phyloP scores from a whole-genome alignment of 2,113 vertebrate genomes.

The Hassar affinis region DNA sequence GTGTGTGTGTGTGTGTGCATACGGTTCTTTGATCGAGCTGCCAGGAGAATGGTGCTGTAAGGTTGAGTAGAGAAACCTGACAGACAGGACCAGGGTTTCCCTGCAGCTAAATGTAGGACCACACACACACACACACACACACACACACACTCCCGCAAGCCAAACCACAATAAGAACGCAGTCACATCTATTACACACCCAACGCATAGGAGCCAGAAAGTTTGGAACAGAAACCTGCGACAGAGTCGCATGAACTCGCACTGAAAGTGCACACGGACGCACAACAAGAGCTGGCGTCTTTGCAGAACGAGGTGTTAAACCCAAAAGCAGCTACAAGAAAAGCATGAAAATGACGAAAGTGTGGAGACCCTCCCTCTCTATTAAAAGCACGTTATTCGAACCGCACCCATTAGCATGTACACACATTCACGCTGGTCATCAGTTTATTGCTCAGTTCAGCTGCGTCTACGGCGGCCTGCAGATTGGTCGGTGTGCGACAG shows the following conservation, averaged over 20 bases:
- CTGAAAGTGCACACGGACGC: neutral
- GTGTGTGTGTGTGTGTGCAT: slow-evolving; percentile 45
- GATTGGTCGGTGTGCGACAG: neutral
- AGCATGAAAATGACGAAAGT: slow-evolving; percentile 11
- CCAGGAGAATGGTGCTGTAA: slow-evolving; percentile 58
- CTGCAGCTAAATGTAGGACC: slow-evolving; percentile 52
- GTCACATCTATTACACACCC: slow-evolving; percentile 25
- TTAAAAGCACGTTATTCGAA: neutral
- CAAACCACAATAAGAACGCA: slow-evolving; percentile 31
- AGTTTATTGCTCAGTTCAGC: neutral
- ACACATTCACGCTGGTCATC: neutral
- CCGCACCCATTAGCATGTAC: neutral
- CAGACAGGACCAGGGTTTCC: slow-evolving; percentile 63
- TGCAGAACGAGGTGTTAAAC: slow-evolving; percentile 20
- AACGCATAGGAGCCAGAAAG: neutral
- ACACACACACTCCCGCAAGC: slow-evolving; percentile 34
- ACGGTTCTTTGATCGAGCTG: slow-evolving; percentile 66
- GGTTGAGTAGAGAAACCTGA: slow-evolving; percentile 72
- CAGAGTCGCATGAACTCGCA: neutral
- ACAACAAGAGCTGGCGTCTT: neutral
- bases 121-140: slow-evolving; percentile 51
- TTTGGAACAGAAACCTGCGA: neutral
- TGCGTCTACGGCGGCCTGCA: neutral
- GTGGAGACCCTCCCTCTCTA: slow-evolving; percentile 32
- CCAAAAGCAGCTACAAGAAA: neutral